Evolutionary conservation across 2,113 vertebrate genomes (phyloP).

Genomic region (Epinephelus cyanopodus): DNA sequence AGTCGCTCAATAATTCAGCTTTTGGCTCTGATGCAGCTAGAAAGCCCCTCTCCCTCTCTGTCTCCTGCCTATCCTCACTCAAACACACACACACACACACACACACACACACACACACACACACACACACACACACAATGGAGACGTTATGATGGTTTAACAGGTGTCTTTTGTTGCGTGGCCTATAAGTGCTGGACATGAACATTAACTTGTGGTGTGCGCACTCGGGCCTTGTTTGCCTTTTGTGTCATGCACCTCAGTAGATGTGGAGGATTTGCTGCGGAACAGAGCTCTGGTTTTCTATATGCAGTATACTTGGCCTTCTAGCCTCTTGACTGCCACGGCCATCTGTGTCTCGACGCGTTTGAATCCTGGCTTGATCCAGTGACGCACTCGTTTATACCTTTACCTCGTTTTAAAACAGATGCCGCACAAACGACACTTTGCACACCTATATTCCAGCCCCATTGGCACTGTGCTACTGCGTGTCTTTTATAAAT

Average conservation of each 20-base stretch:
- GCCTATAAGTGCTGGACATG: background rate
- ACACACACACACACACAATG: background rate
- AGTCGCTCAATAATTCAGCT: constrained; percentile 61
- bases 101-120: no score
- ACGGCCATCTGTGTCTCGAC: constrained; percentile 25
- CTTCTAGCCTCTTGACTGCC: constrained; percentile 18
- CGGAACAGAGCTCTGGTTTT: background rate
- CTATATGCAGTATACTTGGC: background rate
- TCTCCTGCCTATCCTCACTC: no score
- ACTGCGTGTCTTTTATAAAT: background rate
- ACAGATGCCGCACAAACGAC: background rate
- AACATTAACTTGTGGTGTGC: background rate
- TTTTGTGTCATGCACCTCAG: no score
- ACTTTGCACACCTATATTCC: background rate
- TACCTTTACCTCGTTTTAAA: background rate
- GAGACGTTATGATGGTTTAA: constrained; percentile 11
- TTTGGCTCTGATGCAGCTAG: constrained; percentile 12
- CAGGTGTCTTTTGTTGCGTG: constrained; percentile 60
- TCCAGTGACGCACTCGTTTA: constrained; percentile 1
- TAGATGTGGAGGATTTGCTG: background rate
- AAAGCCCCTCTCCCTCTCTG: background rate
- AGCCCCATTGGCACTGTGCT: background rate
- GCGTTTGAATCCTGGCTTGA: background rate
- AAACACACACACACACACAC: no score
- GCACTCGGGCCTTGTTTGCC: background rate